phyloP scores from a whole-genome alignment of 1,140 invertebrate species.

The Hermetia illucens region DNA sequence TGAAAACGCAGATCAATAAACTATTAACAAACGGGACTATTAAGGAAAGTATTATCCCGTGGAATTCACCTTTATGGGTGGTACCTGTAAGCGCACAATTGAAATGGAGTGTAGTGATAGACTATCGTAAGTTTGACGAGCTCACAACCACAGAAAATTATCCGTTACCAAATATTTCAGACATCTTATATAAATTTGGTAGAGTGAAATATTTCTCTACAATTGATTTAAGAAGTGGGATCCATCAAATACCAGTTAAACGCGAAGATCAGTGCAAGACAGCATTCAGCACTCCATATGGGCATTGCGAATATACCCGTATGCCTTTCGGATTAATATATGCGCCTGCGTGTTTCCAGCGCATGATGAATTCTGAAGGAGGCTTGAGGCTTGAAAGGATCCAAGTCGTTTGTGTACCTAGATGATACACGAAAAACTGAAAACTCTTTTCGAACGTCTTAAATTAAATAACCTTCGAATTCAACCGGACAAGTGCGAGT shows the following conservation, averaged over 20 bases:
- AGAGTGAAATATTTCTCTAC: conserved; percentile 35
- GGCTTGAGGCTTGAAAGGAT: conserved; percentile 13
- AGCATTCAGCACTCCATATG: conserved; percentile 1
- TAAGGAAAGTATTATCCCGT: not conserved
- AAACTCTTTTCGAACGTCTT: conserved; percentile 10
- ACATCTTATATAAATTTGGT: no score
- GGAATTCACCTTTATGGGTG: conserved; percentile 6
- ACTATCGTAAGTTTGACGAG: conserved; percentile 24
- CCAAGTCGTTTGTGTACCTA: conserved; percentile 17
- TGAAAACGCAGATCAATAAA: not conserved
- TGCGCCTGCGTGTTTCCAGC: conserved; percentile 27
- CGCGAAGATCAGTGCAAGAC: conserved; percentile 1
- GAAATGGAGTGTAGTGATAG: conserved; percentile 22
- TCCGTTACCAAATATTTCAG: conserved; percentile 36
- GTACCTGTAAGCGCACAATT: conserved; percentile 12
- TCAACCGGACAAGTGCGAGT: conserved; percentile 14
- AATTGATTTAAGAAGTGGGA: conserved; percentile 31
- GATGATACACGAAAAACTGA: conserved; percentile 17
- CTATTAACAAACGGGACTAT: conserved; percentile 1
- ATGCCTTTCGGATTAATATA: conserved; percentile 28
- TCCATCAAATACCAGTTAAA: conserved; percentile 14
- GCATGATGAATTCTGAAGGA: conserved; percentile 27
- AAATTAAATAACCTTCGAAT: conserved; percentile 16
- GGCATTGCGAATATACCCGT: conserved; percentile 4
- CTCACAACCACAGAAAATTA: conserved; percentile 20